Evolutionary conservation across 2,113 vertebrate genomes (phyloP).

Genomic region (Lamprotornis superbus): DNA sequence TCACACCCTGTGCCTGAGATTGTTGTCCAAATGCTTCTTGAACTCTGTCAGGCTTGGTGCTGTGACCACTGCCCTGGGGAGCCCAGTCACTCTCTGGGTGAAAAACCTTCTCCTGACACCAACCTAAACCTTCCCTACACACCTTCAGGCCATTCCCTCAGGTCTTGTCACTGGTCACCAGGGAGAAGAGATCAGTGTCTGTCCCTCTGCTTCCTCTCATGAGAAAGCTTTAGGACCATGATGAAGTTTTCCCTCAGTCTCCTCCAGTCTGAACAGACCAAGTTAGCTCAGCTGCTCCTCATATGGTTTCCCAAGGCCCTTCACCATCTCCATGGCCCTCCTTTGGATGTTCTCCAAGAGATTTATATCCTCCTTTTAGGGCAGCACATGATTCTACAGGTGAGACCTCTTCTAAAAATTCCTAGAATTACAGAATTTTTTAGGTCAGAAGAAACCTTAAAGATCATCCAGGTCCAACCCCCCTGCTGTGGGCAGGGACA

Average conservation of each 20-base stretch:
- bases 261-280: neutral
- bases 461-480: neutral
- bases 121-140: neutral
- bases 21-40: neutral
- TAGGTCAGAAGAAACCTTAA: neutral
- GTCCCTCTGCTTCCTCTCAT: neutral
- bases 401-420: neutral
- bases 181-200: neutral
- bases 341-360: neutral
- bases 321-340: neutral
- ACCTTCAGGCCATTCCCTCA: rapidly evolving
- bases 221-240: neutral
- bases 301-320: neutral
- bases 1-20: neutral
- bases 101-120: rapidly evolving
- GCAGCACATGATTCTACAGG: neutral
- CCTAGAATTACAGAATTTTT: neutral
- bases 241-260: neutral
- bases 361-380: neutral
- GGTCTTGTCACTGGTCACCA: neutral
- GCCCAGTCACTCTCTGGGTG: neutral
- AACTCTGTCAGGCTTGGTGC: neutral
- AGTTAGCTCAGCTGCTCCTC: neutral
- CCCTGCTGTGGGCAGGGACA: rapidly evolving
- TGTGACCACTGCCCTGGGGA: neutral